Base-by-base conservation (phyloP, 2,888 invertebrate species). In the Andrena bicolor region DNA sequence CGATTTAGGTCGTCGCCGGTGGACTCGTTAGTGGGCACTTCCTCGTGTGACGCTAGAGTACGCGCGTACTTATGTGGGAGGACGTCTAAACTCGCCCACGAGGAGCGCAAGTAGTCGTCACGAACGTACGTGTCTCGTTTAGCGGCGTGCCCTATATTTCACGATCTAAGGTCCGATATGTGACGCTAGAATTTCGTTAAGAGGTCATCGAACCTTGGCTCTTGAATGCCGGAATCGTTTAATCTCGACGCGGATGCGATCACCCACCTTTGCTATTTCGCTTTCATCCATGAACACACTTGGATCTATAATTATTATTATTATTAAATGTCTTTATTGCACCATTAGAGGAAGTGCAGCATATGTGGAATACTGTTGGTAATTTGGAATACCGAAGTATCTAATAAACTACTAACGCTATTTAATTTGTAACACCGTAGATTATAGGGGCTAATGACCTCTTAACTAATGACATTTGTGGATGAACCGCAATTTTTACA, bases 1-100 rank as follows among this genome's bases (percentile, higher is more conserved):
- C 76, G 82, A 82, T 83, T 84, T 83, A 86, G 81, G 79, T 85
- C 85, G 88, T 72, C 85, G 82, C 60, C 80, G 78, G 75, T 76
- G 66, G 63, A 63, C 77, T 87, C 76, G 78, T 86, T 86, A 87
- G 80, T 75, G 78, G 64, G 74, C 82, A 87, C 65, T 86, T 86
- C 82, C 82, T 85, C 78, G 76, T 77, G 23, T 20, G 10, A 26
- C 10, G 10, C n/a, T 49, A 68, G 35, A 58, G 66, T 80, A 73
- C 63, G 51, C 63, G 68, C 32, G 26, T 70, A 23, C 5, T 3
- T 35, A 65, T 74, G 83, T 85, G 79, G 79, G 82, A 83, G 79
- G 82, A 74, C 65, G 76, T 58, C 74, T 76, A 53, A 83, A 80
- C 63, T 82, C 70, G 73, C 70, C 61, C 30, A 71, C 61, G 68